Evolutionary conservation across 2,888 invertebrate genomes (phyloP).

Genomic region (Meghimatium bilineatum): DNA sequence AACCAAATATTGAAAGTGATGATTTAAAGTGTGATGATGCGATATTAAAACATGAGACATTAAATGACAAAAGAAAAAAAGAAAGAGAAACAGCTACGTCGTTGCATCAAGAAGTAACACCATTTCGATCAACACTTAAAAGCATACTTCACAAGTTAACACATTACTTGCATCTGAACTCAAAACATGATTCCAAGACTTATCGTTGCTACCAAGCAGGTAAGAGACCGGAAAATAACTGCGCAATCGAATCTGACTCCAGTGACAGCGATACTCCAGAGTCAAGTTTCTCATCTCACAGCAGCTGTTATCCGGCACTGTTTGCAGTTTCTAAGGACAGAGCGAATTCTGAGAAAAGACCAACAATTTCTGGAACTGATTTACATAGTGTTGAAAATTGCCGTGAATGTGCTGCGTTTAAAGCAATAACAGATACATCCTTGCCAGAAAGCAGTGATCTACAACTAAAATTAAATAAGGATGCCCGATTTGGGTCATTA

Average conservation of each 20-base stretch:
- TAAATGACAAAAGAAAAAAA: background rate
- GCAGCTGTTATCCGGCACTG: slow-evolving; percentile 15
- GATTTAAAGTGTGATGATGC: background rate
- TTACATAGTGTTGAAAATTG: background rate
- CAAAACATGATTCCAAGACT: background rate
- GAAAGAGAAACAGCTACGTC: background rate
- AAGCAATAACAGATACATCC: background rate
- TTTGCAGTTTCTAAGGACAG: background rate
- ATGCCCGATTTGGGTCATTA: background rate
- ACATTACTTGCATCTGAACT: background rate
- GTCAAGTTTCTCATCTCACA: slow-evolving; percentile 17
- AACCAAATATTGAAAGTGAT: background rate
- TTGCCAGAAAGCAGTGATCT: background rate
- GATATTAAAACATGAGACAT: too few species aligned
- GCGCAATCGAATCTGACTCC: background rate
- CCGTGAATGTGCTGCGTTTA: background rate
- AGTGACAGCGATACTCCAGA: slow-evolving; percentile 17
- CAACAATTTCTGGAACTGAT: background rate
- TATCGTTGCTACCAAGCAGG: background rate
- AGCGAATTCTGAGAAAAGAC: background rate
- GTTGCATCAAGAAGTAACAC: background rate
- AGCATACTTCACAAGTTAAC: background rate
- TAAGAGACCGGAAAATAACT: background rate
- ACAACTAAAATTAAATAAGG: background rate
- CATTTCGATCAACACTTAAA: background rate